A percentile compares a stretch with the other conserved stretches of the same genome.
Conservation (phyloP, 2,113 vertebrate genomes). For the Coturnix japonica region DNA sequence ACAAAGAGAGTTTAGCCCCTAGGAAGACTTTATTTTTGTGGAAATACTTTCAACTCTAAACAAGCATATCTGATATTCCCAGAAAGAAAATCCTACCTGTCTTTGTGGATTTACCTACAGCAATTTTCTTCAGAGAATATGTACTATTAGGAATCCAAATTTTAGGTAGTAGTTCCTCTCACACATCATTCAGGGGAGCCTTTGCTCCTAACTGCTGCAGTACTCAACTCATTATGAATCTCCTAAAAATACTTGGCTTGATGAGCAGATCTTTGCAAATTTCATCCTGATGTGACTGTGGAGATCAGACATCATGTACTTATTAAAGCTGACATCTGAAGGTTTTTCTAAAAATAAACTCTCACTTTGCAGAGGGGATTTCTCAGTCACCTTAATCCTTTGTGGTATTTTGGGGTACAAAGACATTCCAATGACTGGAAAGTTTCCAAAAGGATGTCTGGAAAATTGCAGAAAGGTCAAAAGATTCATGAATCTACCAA, state of each 20-base stretch:
- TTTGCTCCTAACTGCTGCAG: background rate
- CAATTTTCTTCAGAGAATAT: background rate
- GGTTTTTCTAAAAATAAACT: slow-evolving; percentile 48
- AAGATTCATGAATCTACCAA: background rate
- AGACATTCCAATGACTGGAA: slow-evolving; percentile 12
- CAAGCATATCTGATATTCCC: background rate
- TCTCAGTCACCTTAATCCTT: slow-evolving; percentile 57
- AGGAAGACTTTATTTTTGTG: background rate
- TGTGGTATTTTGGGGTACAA: slow-evolving; percentile 37
- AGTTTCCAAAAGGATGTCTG: slow-evolving; percentile 33
- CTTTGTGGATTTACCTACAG: background rate
- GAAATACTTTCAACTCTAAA: background rate
- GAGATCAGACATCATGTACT: background rate
- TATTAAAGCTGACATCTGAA: slow-evolving; percentile 50
- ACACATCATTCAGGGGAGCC: background rate
- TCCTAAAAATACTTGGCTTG: slow-evolving; percentile 15
- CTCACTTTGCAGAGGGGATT: slow-evolving; percentile 15
- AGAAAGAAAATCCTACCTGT: background rate
- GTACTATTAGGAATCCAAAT: background rate
- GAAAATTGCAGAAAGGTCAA: background rate
- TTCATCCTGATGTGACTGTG: background rate
- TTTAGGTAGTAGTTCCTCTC: background rate
- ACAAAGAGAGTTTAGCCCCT: background rate
- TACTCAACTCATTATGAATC: background rate
- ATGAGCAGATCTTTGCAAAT: slow-evolving; percentile 1